Percentiles rank a stretch among this genome's conserved stretches.
phyloP scores from a whole-genome alignment of 2,888 invertebrate genomes.

The Ophonus ardosiacus region DNA sequence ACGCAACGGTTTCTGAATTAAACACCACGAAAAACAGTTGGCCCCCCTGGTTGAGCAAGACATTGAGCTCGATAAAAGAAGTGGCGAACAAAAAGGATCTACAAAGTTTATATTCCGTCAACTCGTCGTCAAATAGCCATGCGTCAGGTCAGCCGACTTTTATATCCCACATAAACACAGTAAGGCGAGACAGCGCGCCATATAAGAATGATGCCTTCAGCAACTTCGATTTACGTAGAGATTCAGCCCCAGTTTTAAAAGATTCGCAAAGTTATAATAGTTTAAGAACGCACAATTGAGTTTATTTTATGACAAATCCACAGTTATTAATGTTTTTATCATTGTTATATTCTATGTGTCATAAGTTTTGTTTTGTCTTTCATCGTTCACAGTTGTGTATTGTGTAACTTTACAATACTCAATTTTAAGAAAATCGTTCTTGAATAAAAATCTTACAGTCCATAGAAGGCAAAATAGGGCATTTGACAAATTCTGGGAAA shows the following conservation, averaged over 20 bases:
- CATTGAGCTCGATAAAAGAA: slow-evolving; percentile 87
- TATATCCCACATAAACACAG: slow-evolving; percentile 73
- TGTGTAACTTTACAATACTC: slow-evolving; percentile 51
- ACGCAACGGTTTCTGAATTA: slow-evolving; percentile 88
- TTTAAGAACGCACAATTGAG: slow-evolving; percentile 71
- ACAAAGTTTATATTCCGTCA: slow-evolving; percentile 66
- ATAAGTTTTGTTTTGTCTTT: slow-evolving; percentile 49
- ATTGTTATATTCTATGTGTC: slow-evolving; percentile 53
- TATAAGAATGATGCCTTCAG: slow-evolving; percentile 69
- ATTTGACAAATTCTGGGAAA: too few species aligned
- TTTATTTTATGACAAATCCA: slow-evolving; percentile 8
- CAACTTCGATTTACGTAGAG: slow-evolving; percentile 70
- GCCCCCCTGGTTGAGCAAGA: slow-evolving; percentile 97
- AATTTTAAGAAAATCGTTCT: too few species aligned
- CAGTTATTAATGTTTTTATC: slow-evolving; percentile 51
- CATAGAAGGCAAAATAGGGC: slow-evolving; percentile 37
- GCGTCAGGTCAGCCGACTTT: slow-evolving; percentile 72
- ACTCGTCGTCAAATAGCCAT: slow-evolving; percentile 68
- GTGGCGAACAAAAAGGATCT: slow-evolving; percentile 81
- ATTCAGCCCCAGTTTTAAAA: slow-evolving; percentile 73
- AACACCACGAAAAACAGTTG: slow-evolving; percentile 85
- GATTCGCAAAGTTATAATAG: slow-evolving; percentile 76
- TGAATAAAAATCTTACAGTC: slow-evolving; percentile 46
- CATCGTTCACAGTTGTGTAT: slow-evolving; percentile 29
- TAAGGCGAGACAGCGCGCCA: slow-evolving; percentile 77